phyloP scores from a whole-genome alignment of 2,888 invertebrate species.

The Ornithoptera alexandrae region DNA sequence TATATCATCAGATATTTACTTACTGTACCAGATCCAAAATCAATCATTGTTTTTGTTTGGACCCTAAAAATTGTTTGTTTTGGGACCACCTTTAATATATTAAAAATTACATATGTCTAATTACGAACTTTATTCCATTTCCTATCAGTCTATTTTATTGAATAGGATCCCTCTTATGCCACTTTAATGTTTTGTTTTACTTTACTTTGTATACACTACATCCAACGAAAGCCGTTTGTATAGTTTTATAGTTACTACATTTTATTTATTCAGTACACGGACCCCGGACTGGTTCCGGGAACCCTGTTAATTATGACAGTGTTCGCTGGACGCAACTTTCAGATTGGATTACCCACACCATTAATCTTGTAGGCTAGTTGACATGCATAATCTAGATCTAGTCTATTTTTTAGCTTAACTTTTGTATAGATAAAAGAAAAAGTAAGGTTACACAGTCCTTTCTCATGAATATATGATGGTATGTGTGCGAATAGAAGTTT shows the following conservation, averaged over 20 bases:
- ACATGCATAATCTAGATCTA: constrained; percentile 9
- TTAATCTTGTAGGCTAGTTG: constrained; percentile 34
- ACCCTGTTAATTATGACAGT: constrained; percentile 65
- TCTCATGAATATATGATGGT: constrained; percentile 17
- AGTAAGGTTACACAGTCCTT: not conserved
- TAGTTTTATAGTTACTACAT: constrained; percentile 38
- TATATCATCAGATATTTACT: too few relatives aligned
- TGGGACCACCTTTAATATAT: too few relatives aligned
- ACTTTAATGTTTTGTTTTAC: not conserved
- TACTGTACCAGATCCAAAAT: too few relatives aligned
- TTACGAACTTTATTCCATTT: too few relatives aligned
- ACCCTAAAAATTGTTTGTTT: too few relatives aligned
- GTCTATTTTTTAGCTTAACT: constrained; percentile 10
- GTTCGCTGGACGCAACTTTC: constrained; percentile 52
- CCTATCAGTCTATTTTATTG: not conserved
- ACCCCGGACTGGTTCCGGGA: constrained; percentile 36
- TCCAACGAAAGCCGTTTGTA: constrained; percentile 10
- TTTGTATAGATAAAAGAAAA: constrained; percentile 7
- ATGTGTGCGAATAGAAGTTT: not conserved
- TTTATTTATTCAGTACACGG: constrained; percentile 64
- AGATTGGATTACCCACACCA: constrained; percentile 65
- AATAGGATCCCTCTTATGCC: too few relatives aligned
- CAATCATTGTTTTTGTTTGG: too few relatives aligned
- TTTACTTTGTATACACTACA: not conserved
- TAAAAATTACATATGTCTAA: too few relatives aligned